Evolutionary conservation across 2,113 vertebrate species (phyloP).

Genomic region (Gobius niger): DNA sequence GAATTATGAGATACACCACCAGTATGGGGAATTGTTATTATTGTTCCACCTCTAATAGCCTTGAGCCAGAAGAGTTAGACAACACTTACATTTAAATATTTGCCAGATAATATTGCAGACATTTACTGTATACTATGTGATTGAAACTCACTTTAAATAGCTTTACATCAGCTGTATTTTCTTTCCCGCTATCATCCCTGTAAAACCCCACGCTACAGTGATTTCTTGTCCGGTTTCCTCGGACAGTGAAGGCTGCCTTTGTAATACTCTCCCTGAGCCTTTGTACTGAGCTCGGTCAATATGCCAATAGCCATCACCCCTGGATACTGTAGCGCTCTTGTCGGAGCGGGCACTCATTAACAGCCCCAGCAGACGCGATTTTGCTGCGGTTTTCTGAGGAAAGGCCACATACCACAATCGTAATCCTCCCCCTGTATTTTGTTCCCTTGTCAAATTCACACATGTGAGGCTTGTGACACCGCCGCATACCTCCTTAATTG

Average conservation of each 20-base stretch:
- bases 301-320: constrained; percentile 56
- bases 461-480: constrained; percentile 45
- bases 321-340: constrained; percentile 49
- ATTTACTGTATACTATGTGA: too few relatives aligned
- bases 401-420: constrained; percentile 46
- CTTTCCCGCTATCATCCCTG: not conserved
- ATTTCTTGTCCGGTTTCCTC: constrained; percentile 54
- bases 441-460: constrained; percentile 43
- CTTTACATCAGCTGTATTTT: not conserved
- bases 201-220: constrained; percentile 23
- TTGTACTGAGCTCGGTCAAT: constrained; percentile 57
- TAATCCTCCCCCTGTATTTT: constrained; percentile 43
- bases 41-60: too few relatives aligned
- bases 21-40: not conserved
- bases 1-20: too few relatives aligned
- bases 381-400: constrained; percentile 22
- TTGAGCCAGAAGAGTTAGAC: too few relatives aligned
- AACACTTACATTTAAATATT: too few relatives aligned
- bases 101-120: too few relatives aligned
- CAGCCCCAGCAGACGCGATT: not conserved
- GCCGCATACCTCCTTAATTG: constrained; percentile 58
- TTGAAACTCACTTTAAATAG: not conserved
- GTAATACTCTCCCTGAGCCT: constrained; percentile 38
- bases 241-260: constrained; percentile 48
- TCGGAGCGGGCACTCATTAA: constrained; percentile 47